These are phyloP conservation scores for Diaperis boleti DNA, from an alignment of 2,888 invertebrate genomes.

Conservation along the genomic window DNA sequence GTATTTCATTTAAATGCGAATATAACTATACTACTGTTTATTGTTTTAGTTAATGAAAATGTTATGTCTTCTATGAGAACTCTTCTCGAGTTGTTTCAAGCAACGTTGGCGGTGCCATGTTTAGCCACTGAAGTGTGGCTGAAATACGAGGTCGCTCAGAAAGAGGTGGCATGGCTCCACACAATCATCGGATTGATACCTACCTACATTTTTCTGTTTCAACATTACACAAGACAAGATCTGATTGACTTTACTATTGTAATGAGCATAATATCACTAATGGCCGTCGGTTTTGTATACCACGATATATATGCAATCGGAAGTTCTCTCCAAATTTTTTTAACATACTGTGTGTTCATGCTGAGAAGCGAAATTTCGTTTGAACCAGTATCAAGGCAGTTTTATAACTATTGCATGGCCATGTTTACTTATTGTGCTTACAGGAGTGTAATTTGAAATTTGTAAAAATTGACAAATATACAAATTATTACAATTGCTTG, in stretches of 20 bases:
- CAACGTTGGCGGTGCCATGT: constrained; percentile 21
- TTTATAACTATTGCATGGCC: constrained; percentile 29
- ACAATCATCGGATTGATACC: constrained; percentile 26
- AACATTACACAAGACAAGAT: constrained; percentile 39
- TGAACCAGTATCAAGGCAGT: constrained; percentile 13
- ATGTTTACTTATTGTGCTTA: constrained; percentile 10
- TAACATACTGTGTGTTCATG: constrained; percentile 16
- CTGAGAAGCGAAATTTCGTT: constrained; percentile 16
- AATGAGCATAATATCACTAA: constrained; percentile 15
- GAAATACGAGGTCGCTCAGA: constrained; percentile 28
- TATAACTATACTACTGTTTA: not conserved
- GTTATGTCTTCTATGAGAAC: constrained; percentile 27
- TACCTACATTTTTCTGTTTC: constrained; percentile 32
- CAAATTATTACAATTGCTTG: too few species aligned
- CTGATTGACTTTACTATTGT: constrained; percentile 33
- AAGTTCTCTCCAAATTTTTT: not conserved
- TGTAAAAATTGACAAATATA: not conserved
- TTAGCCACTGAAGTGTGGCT: constrained; percentile 35
- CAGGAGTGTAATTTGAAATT: constrained; percentile 8
- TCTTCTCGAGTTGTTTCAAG: constrained; percentile 24
- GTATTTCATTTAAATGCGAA: constrained; percentile 1
- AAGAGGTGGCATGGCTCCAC: constrained; percentile 36
- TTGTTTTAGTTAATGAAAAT: constrained; percentile 27
- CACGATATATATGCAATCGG: constrained; percentile 12
- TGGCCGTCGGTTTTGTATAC: constrained; percentile 19